A percentile compares a stretch with the other conserved stretches of the same genome.
Conservation (phyloP, 2,888 invertebrate genomes). For the Sphecodes monilicornis region DNA sequence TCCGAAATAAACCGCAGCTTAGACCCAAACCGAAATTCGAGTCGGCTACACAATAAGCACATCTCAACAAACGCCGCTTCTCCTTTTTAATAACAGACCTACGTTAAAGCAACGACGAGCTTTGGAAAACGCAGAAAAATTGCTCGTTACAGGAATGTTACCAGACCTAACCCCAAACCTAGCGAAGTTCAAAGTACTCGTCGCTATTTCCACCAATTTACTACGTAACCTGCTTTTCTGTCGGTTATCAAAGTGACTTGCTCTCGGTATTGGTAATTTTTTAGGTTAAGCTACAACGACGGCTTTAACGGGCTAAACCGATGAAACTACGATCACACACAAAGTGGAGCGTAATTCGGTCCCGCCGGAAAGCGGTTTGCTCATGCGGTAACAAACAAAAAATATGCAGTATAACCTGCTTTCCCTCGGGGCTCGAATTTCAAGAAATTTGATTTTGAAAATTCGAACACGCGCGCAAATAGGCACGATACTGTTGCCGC, state of each 20-base stretch:
- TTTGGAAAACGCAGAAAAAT: constrained; percentile 10
- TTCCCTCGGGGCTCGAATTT: background rate
- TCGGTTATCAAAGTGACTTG: background rate
- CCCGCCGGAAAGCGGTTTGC: background rate
- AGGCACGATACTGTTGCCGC: background rate
- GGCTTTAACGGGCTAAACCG: background rate
- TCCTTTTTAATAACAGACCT: background rate
- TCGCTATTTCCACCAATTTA: background rate
- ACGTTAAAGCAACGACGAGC: background rate
- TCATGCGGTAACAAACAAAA: background rate
- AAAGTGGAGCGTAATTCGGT: background rate
- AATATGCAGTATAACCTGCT: background rate
- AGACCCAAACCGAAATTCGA: too few relatives aligned
- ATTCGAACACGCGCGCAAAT: background rate
- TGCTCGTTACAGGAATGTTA: background rate
- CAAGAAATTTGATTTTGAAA: background rate
- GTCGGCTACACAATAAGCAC: too few relatives aligned
- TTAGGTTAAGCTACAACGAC: background rate
- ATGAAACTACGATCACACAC: background rate
- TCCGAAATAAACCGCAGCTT: too few relatives aligned
- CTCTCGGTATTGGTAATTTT: constrained; percentile 6
- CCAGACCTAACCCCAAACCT: too few relatives aligned
- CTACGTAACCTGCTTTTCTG: background rate
- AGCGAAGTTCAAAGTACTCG: background rate
- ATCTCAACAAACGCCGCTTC: background rate